Evolutionary conservation across 2,113 vertebrate genomes (phyloP).

Genomic region (Oryzias celebensis): DNA sequence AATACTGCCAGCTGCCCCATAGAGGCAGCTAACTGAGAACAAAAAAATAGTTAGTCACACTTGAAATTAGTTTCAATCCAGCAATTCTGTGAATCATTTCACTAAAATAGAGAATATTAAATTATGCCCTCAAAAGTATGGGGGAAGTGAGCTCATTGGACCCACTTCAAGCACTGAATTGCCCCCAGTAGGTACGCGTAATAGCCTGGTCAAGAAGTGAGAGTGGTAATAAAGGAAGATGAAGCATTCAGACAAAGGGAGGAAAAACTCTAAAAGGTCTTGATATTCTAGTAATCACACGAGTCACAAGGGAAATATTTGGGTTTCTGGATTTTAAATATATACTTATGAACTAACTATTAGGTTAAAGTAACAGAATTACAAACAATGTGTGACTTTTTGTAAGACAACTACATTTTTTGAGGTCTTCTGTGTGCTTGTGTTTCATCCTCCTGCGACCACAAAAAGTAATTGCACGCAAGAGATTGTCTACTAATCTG

Average conservation of each 20-base stretch:
- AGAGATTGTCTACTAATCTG: too few species aligned
- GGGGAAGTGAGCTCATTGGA: constrained; percentile 28
- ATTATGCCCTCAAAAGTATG: constrained; percentile 22
- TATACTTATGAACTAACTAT: not conserved
- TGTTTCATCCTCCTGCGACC: too few species aligned
- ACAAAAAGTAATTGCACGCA: too few species aligned
- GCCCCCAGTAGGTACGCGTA: constrained; percentile 11
- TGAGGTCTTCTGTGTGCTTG: too few species aligned
- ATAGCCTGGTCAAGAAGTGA: constrained; percentile 9
- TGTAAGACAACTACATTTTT: too few species aligned
- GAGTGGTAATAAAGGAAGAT: constrained; percentile 13
- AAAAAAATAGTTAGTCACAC: constrained; percentile 25
- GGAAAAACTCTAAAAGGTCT: not conserved
- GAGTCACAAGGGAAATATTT: not conserved
- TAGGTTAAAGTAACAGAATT: not conserved
- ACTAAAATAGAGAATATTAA: constrained; percentile 26
- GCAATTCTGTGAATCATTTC: constrained; percentile 6
- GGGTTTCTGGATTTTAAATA: not conserved
- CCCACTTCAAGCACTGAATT: constrained; percentile 23
- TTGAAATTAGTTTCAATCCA: constrained; percentile 23
- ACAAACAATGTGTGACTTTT: too few species aligned
- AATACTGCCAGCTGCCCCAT: constrained; percentile 6
- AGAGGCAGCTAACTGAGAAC: constrained; percentile 11
- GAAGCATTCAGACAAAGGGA: constrained; percentile 7
- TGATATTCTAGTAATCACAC: not conserved